phyloP scores from a whole-genome alignment of 2,797 vertebrate genomes.

The Esox masquinongy region DNA sequence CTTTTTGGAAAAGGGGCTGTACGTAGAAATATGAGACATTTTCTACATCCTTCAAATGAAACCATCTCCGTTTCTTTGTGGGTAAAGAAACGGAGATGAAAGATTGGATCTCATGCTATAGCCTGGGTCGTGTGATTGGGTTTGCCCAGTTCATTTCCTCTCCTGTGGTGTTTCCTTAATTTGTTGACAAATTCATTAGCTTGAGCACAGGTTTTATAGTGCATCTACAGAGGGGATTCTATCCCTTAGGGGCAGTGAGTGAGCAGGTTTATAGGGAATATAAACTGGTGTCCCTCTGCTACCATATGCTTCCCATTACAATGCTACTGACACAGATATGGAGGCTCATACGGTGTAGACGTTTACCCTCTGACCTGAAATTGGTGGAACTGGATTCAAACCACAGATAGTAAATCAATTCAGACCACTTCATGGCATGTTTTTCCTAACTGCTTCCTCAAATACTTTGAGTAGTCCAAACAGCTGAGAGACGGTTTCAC shows the following conservation, averaged over 20 bases:
- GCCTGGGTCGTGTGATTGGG: not conserved
- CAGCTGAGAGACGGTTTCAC: constrained; percentile 2
- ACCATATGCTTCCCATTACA: constrained; percentile 17
- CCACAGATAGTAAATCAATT: not conserved
- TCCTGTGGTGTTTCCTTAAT: not conserved
- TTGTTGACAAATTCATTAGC: not conserved
- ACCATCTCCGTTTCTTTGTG: too few species aligned
- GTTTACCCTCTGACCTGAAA: not conserved
- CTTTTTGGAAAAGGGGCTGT: too few species aligned
- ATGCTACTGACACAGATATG: not conserved
- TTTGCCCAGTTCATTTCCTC: not conserved
- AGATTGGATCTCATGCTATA: not conserved
- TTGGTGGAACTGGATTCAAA: not conserved
- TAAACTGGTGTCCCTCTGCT: constrained; percentile 7
- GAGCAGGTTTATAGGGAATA: not conserved
- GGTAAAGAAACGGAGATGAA: too few species aligned
- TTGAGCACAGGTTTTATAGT: not conserved
- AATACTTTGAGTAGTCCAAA: not conserved
- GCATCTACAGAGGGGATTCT: not conserved
- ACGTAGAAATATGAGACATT: too few species aligned
- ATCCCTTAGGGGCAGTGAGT: not conserved
- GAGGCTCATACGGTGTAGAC: not conserved
- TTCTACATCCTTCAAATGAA: too few species aligned
- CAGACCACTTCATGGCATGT: not conserved
- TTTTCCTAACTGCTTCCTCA: not conserved